phyloP scores from a whole-genome alignment of 2,113 vertebrate genomes.

The Oreocharis arfaki region DNA sequence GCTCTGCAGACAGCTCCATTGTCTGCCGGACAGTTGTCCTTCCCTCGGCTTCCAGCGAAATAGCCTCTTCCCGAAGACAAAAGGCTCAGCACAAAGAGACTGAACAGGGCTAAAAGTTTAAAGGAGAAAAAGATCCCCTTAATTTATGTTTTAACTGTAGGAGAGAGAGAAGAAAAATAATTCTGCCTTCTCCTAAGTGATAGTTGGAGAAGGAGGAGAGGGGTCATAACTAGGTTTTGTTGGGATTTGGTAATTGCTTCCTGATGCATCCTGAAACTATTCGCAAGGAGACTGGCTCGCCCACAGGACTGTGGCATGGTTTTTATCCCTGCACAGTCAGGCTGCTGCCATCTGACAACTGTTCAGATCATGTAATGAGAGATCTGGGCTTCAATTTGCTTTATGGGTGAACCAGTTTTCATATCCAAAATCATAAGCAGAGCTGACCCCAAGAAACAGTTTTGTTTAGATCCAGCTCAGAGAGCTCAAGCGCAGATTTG shows the following conservation, averaged over 20 bases:
- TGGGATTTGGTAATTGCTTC: slow-evolving; percentile 18
- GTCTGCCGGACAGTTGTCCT: slow-evolving; percentile 30
- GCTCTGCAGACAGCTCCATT: slow-evolving; percentile 45
- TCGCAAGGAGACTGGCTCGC: background rate
- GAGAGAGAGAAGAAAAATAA: background rate
- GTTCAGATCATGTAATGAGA: background rate
- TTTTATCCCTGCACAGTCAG: background rate
- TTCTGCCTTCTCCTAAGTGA: background rate
- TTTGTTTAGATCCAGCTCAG: background rate
- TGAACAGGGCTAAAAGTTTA: background rate
- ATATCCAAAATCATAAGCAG: background rate
- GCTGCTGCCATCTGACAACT: background rate
- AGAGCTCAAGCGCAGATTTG: background rate
- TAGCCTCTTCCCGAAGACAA: slow-evolving; percentile 21
- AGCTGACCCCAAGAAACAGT: background rate
- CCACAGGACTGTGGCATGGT: background rate
- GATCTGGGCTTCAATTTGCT: background rate
- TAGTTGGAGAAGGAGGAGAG: background rate
- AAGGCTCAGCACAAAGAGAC: slow-evolving; percentile 14
- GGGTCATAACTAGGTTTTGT: slow-evolving; percentile 20
- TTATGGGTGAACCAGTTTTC: background rate
- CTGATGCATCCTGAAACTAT: background rate
- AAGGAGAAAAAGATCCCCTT: background rate
- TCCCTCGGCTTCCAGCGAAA: slow-evolving; percentile 20
- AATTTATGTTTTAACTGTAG: slow-evolving; percentile 6